A percentile compares a stretch with the other conserved stretches of the same genome.
These are phyloP conservation scores for Crambe crambe DNA, from an alignment of 37 sponge, comb jelly and placozoan genomes.

Conservation along the genomic window DNA sequence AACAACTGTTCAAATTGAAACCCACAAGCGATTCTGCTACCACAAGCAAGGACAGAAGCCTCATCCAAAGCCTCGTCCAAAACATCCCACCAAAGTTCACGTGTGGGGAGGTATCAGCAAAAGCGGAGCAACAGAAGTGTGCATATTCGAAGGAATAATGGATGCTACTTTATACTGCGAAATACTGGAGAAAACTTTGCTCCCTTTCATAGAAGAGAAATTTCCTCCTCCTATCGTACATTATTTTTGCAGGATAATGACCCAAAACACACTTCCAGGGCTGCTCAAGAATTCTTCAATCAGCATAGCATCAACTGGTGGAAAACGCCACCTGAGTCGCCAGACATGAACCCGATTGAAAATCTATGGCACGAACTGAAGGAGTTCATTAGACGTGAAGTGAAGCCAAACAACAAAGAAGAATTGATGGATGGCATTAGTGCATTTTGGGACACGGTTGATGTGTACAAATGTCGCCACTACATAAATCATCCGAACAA, in stretches of 20 bases:
- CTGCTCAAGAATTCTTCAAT: too few relatives aligned
- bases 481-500: background rate
- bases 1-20: constrained; percentile 34
- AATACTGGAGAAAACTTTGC: constrained; percentile 17
- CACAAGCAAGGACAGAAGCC: constrained; percentile 37
- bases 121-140: constrained; percentile 21
- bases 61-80: constrained; percentile 42
- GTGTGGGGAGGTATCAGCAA: constrained; percentile 48
- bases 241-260: background rate
- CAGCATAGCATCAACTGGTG: too few relatives aligned
- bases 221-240: background rate
- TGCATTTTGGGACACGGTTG: background rate
- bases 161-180: constrained; percentile 10
- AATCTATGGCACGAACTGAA: background rate
- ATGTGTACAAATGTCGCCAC: background rate
- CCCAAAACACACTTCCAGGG: too few relatives aligned
- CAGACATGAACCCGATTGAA: too few relatives aligned
- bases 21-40: constrained; percentile 41
- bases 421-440: background rate
- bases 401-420: background rate
- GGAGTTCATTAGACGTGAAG: background rate
- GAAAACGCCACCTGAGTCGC: constrained; percentile 14
- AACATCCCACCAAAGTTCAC: constrained; percentile 49
- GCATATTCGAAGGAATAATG: constrained; percentile 58
- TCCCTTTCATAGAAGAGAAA: constrained; percentile 19